These are phyloP conservation scores for Bruchidius siliquastri DNA, from an alignment of 2,888 invertebrate species.

Conservation along the genomic window DNA sequence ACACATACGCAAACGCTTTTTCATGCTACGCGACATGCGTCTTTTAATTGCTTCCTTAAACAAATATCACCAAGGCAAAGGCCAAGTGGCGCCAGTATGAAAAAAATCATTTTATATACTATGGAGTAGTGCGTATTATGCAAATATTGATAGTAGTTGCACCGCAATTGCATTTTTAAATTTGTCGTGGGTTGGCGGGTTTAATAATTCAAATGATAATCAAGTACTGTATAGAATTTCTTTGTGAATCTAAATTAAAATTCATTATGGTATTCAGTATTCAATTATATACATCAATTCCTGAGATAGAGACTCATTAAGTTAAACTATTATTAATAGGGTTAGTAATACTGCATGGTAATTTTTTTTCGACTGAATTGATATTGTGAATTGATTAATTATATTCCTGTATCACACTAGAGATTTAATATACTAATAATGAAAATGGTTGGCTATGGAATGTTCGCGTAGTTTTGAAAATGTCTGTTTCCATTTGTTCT, in stretches of 20 bases:
- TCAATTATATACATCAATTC: no score
- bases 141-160: background rate
- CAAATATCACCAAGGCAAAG: constrained; percentile 10
- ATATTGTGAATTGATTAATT: no score
- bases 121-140: background rate
- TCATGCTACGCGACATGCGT: background rate
- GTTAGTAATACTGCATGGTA: no score
- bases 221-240: background rate
- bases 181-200: background rate
- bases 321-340: no score
- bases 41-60: constrained; percentile 15
- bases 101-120: background rate
- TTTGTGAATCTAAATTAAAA: background rate
- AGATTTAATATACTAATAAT: no score
- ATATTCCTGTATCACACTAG: no score
- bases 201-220: background rate
- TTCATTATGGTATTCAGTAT: no score
- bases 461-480: no score
- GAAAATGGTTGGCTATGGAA: no score
- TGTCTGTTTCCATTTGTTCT: no score
- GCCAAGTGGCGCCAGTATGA: background rate
- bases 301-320: no score
- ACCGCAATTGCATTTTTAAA: background rate
- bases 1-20: background rate
- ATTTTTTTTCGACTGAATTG: no score